Evolutionary conservation across 1,140 invertebrate species (phyloP), one percentile per base, ranked within the genome.

Genomic region (Temnothorax curvispinosus): DNA sequence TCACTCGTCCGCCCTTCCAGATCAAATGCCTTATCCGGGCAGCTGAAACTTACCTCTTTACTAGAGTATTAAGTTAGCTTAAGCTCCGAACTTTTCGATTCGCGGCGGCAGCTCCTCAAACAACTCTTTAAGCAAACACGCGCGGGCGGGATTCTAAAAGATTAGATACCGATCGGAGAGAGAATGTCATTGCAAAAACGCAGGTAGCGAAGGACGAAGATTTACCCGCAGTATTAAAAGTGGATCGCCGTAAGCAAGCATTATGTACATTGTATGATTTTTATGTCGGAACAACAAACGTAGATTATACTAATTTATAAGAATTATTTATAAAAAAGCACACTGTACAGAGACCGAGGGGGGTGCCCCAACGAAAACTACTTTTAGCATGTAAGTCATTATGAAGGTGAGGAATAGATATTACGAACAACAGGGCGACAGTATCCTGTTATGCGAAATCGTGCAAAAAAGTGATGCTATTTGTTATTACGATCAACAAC

Each of bases 21-120:
- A 95, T 91, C 95, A 95, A 94, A 95, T 95, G 95, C 93, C 95
- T 64, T 95, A 95, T 78, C 95, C 95, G 93, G 95, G 95, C 92
- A 95, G 95, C 94, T 95, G 95, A 95, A 95, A 95, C 87, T 95
- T 95, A 92, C 95, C 95, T 75, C 93, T 95, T 44, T 95, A 95
- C 85, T 95, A 95, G 95, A 92, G 85, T 86, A 54, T 86, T 91
- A 88, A 91, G 89, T 89, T 94, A 92, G 87, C 87, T 91, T 89
- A 75, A 89, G 82, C 84, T 56, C 52, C 52, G 21, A 84, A 87
- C 77, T 85, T 64, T 91, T 89, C 11, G 76, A 85, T 89, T 93
- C 41, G 76, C 75, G 82, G 76, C 75, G 82, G 60, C 78, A 21
- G 58, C 58, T 76, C 65, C 32, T 69, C 62, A n/a, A 72, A 71